phyloP scores from a whole-genome alignment of 2,888 invertebrate genomes.

The Disparrhopalites patrizii region DNA sequence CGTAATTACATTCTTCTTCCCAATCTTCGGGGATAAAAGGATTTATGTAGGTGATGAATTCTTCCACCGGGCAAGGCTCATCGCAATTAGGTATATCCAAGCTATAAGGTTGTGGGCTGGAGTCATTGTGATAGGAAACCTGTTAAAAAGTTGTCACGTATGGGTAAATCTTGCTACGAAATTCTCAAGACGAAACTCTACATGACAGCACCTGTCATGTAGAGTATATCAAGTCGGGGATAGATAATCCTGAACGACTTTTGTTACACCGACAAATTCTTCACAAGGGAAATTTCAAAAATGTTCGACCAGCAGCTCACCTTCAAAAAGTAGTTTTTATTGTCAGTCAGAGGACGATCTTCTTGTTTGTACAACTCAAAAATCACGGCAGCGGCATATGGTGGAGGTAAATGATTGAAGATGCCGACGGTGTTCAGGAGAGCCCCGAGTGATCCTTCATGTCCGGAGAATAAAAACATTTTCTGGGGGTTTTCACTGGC shows the following conservation, averaged over 20 bases:
- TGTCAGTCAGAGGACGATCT: background rate
- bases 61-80: background rate
- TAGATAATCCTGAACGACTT: too few species aligned
- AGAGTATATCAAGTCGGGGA: background rate
- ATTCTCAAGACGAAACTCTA: too few species aligned
- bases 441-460: slow-evolving; percentile 20
- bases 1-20: background rate
- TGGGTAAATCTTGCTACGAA: too few species aligned
- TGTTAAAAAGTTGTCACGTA: slow-evolving; percentile 25
- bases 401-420: slow-evolving; percentile 27
- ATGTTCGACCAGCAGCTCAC: too few species aligned
- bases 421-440: slow-evolving; percentile 35
- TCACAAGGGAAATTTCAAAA: too few species aligned
- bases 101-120: slow-evolving; percentile 24
- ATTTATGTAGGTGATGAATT: background rate
- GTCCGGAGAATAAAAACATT: background rate
- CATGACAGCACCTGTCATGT: background rate
- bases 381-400: slow-evolving; percentile 31
- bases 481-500: background rate
- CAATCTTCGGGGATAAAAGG: background rate
- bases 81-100: slow-evolving; percentile 32
- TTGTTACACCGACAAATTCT: too few species aligned
- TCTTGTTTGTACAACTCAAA: slow-evolving; percentile 32
- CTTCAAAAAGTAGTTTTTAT: background rate
- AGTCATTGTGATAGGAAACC: slow-evolving; percentile 32